These are phyloP conservation scores for Microdon myrmicae DNA, from an alignment of 2,888 invertebrate genomes.

Conservation along the genomic window DNA sequence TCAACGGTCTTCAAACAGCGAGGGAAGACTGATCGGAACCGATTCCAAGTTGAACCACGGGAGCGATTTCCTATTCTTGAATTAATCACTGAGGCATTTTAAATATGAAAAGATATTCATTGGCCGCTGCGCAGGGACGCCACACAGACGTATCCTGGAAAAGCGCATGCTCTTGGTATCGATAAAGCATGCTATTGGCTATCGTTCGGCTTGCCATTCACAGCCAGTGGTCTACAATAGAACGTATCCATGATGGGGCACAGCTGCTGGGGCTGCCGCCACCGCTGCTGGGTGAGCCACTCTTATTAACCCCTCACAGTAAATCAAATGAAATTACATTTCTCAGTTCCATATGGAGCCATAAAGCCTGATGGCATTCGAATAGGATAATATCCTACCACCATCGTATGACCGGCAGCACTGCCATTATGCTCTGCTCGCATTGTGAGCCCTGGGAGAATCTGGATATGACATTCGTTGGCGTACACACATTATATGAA, in stretches of 20 bases:
- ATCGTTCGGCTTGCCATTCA: slow-evolving; percentile 40
- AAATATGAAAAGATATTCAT: slow-evolving; percentile 52
- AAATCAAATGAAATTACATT: slow-evolving; percentile 51
- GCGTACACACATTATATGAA: slow-evolving; percentile 6
- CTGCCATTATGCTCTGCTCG: no score
- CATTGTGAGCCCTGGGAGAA: no score
- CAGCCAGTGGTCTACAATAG: slow-evolving; percentile 45
- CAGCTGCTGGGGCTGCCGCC: slow-evolving; percentile 25
- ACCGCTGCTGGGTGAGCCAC: slow-evolving; percentile 44
- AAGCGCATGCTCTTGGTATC: slow-evolving; percentile 26
- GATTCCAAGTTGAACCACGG: slow-evolving; percentile 27
- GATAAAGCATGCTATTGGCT: slow-evolving; percentile 22
- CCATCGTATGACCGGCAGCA: neutral
- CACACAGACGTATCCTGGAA: slow-evolving; percentile 27
- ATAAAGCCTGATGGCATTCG: slow-evolving; percentile 49
- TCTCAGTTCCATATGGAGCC: slow-evolving; percentile 50
- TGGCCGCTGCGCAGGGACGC: slow-evolving; percentile 35
- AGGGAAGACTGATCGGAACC: slow-evolving; percentile 26
- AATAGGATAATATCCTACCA: slow-evolving; percentile 44
- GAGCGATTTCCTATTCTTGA: slow-evolving; percentile 46
- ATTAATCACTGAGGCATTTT: slow-evolving; percentile 48
- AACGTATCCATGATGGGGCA: slow-evolving; percentile 19
- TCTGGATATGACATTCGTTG: slow-evolving; percentile 44
- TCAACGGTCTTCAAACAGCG: slow-evolving; percentile 17
- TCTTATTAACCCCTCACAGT: slow-evolving; percentile 52